These are phyloP conservation scores for Aphodius granarius DNA, from an alignment of 2,888 invertebrate species.

Conservation along the genomic window DNA sequence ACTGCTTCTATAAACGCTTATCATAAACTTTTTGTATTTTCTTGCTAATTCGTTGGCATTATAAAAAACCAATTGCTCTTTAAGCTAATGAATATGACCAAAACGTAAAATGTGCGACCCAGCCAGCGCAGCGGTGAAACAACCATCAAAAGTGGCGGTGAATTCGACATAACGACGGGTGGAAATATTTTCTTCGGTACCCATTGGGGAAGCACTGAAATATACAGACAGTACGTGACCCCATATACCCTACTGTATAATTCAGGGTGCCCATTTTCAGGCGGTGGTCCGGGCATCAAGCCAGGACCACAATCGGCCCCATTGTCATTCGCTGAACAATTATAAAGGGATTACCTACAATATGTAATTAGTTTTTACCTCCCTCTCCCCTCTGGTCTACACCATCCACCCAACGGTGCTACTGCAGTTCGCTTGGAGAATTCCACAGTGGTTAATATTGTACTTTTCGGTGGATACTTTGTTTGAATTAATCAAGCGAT, in stretches of 20 bases:
- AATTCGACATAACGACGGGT: background rate
- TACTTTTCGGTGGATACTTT: too few species aligned
- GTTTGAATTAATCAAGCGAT: too few species aligned
- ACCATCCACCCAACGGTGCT: background rate
- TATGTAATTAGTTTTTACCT: constrained; percentile 47
- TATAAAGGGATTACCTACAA: constrained; percentile 50
- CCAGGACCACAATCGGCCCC: constrained; percentile 40
- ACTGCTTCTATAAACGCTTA: too few species aligned
- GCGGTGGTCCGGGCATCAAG: constrained; percentile 38
- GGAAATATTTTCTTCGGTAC: background rate
- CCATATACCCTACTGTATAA: constrained; percentile 32
- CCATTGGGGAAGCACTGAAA: background rate
- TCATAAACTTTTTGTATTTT: too few species aligned
- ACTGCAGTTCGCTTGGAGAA: constrained; percentile 2
- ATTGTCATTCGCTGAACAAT: constrained; percentile 50
- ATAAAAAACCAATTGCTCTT: too few species aligned
- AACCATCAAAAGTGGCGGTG: background rate
- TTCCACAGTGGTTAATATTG: constrained; percentile 3
- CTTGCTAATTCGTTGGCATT: too few species aligned
- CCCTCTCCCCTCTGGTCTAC: constrained; percentile 23
- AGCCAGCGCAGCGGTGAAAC: background rate
- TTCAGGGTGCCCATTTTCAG: constrained; percentile 36
- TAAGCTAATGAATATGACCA: background rate
- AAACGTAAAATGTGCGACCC: background rate
- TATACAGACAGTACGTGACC: constrained; percentile 6